phyloP scores from a whole-genome alignment of 2,113 vertebrate genomes.

The rabbit (Oryctolagus cuniculus) region mOryCun1.1 NC_091445.1:11221001-11221500 shows the following conservation, averaged over 20 bases:
- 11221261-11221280: too few species aligned
- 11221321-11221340: neutral
- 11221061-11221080: constrained; percentile 78
- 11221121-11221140: constrained; percentile 55
- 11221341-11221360: neutral
- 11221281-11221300: neutral
- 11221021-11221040: constrained; percentile 80
- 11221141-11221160: neutral
- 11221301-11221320: neutral
- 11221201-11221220: neutral
- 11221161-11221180: neutral
- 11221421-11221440: too few species aligned
- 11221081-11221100: constrained; percentile 78
- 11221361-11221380: neutral
- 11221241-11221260: neutral
- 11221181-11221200: neutral
- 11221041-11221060: constrained; percentile 78
- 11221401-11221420: neutral
- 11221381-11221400: neutral
- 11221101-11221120: constrained; percentile 66
- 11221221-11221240: neutral
- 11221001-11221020: constrained; percentile 80
- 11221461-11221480: too few species aligned
- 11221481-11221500: too few species aligned
- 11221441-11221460: too few species aligned